phyloP scores from a whole-genome alignment of 2,113 vertebrate genomes.

The Trinectes maculatus region DNA sequence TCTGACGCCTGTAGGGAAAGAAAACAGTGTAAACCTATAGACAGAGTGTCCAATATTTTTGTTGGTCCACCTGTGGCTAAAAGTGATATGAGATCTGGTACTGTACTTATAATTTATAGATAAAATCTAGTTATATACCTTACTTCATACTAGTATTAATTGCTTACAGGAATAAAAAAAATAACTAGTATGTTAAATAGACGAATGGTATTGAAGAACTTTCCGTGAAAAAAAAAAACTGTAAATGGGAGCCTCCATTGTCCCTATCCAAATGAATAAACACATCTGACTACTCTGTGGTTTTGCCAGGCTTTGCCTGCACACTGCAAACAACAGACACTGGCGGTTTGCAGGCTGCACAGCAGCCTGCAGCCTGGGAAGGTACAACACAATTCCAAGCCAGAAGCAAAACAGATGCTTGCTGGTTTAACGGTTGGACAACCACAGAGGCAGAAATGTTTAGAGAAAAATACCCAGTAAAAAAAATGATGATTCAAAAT shows the following conservation, averaged over 20 bases:
- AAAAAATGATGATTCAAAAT: not conserved
- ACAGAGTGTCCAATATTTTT: not conserved
- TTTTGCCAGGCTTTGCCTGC: too few species aligned
- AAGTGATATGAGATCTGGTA: not conserved
- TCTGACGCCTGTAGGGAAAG: conserved; percentile 87
- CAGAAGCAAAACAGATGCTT: conserved; percentile 43
- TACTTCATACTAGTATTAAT: not conserved
- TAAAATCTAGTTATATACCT: not conserved
- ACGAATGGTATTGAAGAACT: not conserved
- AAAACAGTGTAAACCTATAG: not conserved
- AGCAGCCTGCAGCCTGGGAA: too few species aligned
- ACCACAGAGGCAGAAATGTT: not conserved
- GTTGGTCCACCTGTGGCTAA: not conserved
- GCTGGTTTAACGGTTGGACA: conserved; percentile 11
- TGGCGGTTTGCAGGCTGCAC: too few species aligned
- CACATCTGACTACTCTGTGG: conserved; percentile 4
- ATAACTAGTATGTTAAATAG: too few species aligned
- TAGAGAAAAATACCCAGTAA: conserved; percentile 25
- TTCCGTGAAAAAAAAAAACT: conserved; percentile 1
- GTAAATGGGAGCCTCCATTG: not conserved
- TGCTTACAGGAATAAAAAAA: not conserved
- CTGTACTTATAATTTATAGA: not conserved
- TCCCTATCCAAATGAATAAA: conserved; percentile 29
- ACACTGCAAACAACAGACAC: too few species aligned
- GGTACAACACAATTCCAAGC: conserved; percentile 19